Evolutionary conservation across 2,797 vertebrate genomes (phyloP), one percentile per base, ranked within the genome.

Genomic region (Centropyge bicolor): DNA sequence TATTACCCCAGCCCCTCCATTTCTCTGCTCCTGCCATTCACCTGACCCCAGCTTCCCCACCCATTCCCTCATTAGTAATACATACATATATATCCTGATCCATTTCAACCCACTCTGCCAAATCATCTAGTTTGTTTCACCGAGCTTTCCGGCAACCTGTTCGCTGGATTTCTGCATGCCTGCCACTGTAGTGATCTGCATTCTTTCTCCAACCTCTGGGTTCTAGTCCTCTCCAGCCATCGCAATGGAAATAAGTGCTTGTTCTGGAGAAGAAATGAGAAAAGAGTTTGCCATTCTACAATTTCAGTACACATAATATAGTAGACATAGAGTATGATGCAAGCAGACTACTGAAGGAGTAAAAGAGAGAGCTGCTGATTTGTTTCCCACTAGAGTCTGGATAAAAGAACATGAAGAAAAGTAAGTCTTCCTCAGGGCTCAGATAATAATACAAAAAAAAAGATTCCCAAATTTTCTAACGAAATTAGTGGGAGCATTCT

Each of bases 381-480:
- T 11, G 51, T 73, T 70, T 62, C 63, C 57, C 61, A 43, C 20
- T 38, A 1, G 14, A 62, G 31, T 86, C 48, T 38, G 20, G 43
- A 77, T 80, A 74, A 63, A 54, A 65, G 71, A 31, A 17, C 16
- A 17, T 55, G 17, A 74, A 76, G 70, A 66, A 65, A 11, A 40
- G 68, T 35, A 12, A 12, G 61, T 66, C 67, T 70, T 55, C 27
- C 40, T 54, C 49, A 8, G 17, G 49, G 62, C 52, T 83, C 10
- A 54, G 17, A 56, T 68, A 76, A 81, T 78, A n/a, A 12, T 4
- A 20, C 69, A 78, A 78, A 52, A 72, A 81, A 52, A 84, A 69
- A 12, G 48, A 46, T 73, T 76, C 81, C 78, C 66, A 83, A 80
- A 81, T 73, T 87, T 84, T 91, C 69, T 31, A 31, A 31, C 27